Conservation (phyloP, 2,888 invertebrate species). For the Glaucopsyche alexis region DNA sequence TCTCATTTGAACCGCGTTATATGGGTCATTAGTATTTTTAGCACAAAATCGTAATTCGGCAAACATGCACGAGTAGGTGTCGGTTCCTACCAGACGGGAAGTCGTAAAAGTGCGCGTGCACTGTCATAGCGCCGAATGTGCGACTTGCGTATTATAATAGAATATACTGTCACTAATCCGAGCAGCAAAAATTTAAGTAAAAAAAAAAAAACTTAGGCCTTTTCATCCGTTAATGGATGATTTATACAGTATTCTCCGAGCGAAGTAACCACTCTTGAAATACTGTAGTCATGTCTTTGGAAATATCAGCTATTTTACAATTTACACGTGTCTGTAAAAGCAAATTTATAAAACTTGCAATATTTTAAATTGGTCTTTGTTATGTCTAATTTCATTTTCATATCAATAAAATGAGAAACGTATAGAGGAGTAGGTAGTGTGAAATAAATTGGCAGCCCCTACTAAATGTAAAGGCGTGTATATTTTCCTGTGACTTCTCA, state of each 20-base stretch:
- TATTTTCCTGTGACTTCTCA: neutral
- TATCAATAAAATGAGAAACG: neutral
- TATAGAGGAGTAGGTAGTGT: neutral
- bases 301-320: no score
- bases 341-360: neutral
- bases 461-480: neutral
- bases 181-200: no score
- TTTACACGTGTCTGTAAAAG: neutral
- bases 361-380: neutral
- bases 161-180: no score
- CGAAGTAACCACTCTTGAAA: no score
- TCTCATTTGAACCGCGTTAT: no score
- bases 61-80: conserved; percentile 59
- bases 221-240: no score
- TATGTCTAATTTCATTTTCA: neutral
- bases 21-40: conserved; percentile 52
- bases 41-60: conserved; percentile 49
- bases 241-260: no score
- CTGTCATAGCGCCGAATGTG: neutral
- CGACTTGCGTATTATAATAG: neutral
- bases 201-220: no score
- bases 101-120: conserved; percentile 55
- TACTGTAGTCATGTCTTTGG: no score
- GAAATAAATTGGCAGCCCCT: neutral
- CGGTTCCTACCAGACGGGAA: conserved; percentile 56